A percentile compares a stretch with the other conserved stretches of the same genome.
Evolutionary conservation across 2,113 vertebrate genomes (phyloP).

Genomic region (Lipophrys pholis): DNA sequence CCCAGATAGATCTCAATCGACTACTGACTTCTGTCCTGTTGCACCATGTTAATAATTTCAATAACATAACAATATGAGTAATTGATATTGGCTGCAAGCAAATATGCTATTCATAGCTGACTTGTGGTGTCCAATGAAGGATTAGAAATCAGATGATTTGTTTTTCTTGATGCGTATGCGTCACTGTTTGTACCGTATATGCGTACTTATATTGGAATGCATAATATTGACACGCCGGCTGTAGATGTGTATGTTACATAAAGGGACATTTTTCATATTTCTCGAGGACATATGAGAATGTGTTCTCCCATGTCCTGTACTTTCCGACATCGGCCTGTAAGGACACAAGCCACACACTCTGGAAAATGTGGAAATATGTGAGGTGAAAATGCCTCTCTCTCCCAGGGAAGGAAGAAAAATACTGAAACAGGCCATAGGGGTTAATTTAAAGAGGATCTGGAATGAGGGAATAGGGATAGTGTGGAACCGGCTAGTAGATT

Average conservation of each 20-base stretch:
- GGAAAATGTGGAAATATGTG: slow-evolving; percentile 29
- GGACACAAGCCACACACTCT: slow-evolving; percentile 45
- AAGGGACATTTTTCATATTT: slow-evolving; percentile 1
- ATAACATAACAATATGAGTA: slow-evolving; percentile 2
- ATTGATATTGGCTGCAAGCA: slow-evolving; percentile 11
- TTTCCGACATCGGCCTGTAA: slow-evolving; percentile 61
- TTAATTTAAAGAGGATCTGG: slow-evolving; percentile 2
- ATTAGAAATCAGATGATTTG: background rate
- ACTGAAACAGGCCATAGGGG: background rate
- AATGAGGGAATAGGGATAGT: background rate
- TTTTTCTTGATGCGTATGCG: slow-evolving; percentile 3
- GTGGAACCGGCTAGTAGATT: background rate
- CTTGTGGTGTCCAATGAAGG: slow-evolving; percentile 21
- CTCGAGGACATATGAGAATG: slow-evolving; percentile 21
- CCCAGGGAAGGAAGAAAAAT: background rate
- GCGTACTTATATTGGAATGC: background rate
- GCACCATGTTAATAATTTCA: slow-evolving; percentile 13
- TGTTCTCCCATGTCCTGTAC: slow-evolving; percentile 33
- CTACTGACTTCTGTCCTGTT: background rate
- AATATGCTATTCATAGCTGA: background rate
- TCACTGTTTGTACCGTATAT: background rate
- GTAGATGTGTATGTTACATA: background rate
- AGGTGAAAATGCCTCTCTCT: slow-evolving; percentile 62
- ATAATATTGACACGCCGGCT: background rate
- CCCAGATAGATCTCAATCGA: slow-evolving; percentile 3